Base-by-base conservation (phyloP, 2,888 invertebrate species). In the Meiosimyza platycephala region DNA sequence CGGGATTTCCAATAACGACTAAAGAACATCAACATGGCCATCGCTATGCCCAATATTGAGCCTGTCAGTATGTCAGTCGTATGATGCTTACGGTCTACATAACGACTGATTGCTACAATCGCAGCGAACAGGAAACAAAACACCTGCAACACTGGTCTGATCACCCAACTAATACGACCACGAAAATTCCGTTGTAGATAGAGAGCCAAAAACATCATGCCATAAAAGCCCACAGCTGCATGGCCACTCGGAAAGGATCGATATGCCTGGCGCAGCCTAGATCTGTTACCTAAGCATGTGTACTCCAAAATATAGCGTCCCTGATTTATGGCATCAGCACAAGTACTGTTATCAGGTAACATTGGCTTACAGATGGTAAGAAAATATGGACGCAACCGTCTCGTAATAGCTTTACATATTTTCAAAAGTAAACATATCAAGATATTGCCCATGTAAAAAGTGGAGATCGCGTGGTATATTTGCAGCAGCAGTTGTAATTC, bases 281-380 rank as follows among this genome's bases (percentile, higher is more conserved):
- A 5, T 85, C 75, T 71, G 83, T 80, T 12, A 79, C 85, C 84
- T 59, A 79, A 75, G 79, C 84, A 84, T 13, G 88, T 90, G 89
- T 93, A 98, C 85, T 89, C 90, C 86, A 89, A 93, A 70, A 84
- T 77, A 59, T 82, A 84, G 5, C 74, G 40, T 52, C 75, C 75
- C 1, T 79, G 54, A n/a, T 22, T 15, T 13, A 15, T 33, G 22
- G 75, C 75, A 57, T 84, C 84, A 18, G 79, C 76, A 74, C 84
- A 84, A 48, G 79, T 80, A 60, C 76, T 77, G 47, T 82, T 83
- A 57, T 84, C 83, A 11, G 78, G 77, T 9, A 84, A 68, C 0
- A 81, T 81, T 18, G 84, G 84, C 73, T 78, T 76, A 59, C 84
- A 84, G 67, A 81, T 84, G 2, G 74, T 77, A 75, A 80, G 84